Evolutionary conservation across 2,113 vertebrate genomes (phyloP).

Genomic region (Lepus americanus): DNA sequence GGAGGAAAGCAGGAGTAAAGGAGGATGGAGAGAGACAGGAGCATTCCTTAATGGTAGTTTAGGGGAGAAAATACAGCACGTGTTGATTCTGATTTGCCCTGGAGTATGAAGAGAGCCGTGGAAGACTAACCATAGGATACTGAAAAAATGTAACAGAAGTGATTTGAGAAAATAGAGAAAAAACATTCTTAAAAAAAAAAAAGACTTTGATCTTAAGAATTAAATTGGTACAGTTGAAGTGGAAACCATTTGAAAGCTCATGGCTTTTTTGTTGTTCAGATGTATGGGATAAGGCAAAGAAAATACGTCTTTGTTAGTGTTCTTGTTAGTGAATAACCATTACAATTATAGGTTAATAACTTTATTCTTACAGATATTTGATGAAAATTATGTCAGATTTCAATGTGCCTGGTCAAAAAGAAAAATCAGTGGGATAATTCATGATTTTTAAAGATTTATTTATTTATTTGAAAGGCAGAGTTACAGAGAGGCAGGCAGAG

Average conservation of each 20-base stretch:
- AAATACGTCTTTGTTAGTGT: neutral
- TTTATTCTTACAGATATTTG: neutral
- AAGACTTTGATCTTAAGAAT: neutral
- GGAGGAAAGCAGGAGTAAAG: neutral
- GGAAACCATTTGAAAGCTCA: neutral
- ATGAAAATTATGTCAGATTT: neutral
- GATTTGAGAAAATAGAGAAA: neutral
- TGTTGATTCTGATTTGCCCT: neutral
- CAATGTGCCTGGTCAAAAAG: neutral
- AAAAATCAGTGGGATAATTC: neutral
- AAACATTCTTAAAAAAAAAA: neutral
- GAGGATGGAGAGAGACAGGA: neutral
- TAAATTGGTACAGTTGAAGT: neutral
- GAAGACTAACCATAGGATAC: neutral
- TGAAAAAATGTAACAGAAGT: neutral
- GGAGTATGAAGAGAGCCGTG: neutral
- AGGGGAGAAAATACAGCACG: neutral
- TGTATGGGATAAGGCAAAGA: neutral
- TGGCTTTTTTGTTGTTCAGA: neutral
- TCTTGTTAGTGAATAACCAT: neutral
- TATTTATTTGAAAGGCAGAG: too few relatives aligned
- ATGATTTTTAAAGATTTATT: neutral
- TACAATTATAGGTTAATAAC: neutral
- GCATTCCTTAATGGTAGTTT: neutral
- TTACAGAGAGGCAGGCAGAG: too few relatives aligned